Conservation (phyloP, 2,797 vertebrate genomes). For the Neopelma chrysocephalum region DNA sequence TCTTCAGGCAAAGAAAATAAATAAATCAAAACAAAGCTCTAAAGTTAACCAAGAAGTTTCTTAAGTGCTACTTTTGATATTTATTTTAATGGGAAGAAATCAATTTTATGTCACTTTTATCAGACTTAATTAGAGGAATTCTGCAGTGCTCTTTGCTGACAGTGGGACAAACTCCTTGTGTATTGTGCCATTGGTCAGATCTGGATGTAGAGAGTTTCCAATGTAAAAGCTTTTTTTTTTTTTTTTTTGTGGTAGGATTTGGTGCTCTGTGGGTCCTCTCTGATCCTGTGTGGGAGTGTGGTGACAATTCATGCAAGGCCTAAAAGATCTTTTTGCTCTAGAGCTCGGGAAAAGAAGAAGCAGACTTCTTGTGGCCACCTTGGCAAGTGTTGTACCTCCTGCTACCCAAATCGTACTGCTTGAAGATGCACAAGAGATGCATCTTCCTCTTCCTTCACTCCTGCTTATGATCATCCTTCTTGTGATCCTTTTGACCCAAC, state of each 20-base stretch:
- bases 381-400: not conserved
- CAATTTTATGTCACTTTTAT: not conserved
- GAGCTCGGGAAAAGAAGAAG: not conserved
- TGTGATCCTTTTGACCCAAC: not conserved
- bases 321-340: not conserved
- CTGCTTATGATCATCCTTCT: not conserved
- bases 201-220: not conserved
- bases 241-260: not conserved
- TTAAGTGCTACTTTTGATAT: not conserved
- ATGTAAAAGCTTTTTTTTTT: not conserved
- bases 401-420: not conserved
- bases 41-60: not conserved
- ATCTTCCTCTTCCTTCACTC: not conserved
- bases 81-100: not conserved
- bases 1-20: constrained; percentile 46
- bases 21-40: constrained; percentile 34
- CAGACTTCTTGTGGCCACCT: not conserved
- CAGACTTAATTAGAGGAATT: not conserved
- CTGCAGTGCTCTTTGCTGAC: not conserved
- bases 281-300: not conserved
- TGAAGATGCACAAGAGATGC: not conserved
- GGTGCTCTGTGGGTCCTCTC: fast-evolving
- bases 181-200: not conserved
- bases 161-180: not conserved
- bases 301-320: not conserved